Percentiles rank a stretch among this genome's conserved stretches.
Evolutionary conservation across 2,797 vertebrate species (phyloP).

Genomic region (Eulemur mongoz): DNA sequence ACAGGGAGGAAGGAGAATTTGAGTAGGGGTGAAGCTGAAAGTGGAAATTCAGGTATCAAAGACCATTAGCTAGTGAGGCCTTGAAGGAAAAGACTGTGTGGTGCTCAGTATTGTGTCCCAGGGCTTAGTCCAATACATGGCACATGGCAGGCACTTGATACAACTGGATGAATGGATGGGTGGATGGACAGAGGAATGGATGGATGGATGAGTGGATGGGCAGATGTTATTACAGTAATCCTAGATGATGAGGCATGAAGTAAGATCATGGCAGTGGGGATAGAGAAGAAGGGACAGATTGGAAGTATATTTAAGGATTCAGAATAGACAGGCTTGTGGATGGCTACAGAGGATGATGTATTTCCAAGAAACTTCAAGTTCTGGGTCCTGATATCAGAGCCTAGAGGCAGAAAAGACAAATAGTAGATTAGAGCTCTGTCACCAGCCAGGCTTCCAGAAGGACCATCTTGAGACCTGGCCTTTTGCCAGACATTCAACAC

Average conservation of each 20-base stretch:
- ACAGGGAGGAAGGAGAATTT: background rate
- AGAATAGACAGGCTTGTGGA: background rate
- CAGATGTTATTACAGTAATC: background rate
- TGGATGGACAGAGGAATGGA: background rate
- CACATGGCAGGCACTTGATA: background rate
- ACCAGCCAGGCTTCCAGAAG: constrained; percentile 41
- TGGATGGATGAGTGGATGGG: background rate
- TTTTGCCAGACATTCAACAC: constrained; percentile 62
- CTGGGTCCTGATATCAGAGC: constrained; percentile 42
- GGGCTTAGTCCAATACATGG: background rate
- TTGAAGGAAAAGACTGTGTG: background rate
- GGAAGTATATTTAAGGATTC: constrained; percentile 29
- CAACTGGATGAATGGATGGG: background rate
- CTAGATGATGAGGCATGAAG: background rate
- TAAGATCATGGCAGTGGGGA: background rate
- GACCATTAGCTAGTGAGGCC: background rate
- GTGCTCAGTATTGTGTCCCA: background rate
- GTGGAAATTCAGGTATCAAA: constrained; percentile 1
- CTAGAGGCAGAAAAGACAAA: constrained; percentile 62
- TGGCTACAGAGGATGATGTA: constrained; percentile 39
- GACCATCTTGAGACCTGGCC: constrained; percentile 65
- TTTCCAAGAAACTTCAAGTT: constrained; percentile 50
- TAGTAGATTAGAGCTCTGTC: constrained; percentile 29
- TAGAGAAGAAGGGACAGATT: background rate
- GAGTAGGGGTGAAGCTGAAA: background rate